phyloP scores from a whole-genome alignment of 1,140 invertebrate species.

The Diachasmimorpha longicaudata region DNA sequence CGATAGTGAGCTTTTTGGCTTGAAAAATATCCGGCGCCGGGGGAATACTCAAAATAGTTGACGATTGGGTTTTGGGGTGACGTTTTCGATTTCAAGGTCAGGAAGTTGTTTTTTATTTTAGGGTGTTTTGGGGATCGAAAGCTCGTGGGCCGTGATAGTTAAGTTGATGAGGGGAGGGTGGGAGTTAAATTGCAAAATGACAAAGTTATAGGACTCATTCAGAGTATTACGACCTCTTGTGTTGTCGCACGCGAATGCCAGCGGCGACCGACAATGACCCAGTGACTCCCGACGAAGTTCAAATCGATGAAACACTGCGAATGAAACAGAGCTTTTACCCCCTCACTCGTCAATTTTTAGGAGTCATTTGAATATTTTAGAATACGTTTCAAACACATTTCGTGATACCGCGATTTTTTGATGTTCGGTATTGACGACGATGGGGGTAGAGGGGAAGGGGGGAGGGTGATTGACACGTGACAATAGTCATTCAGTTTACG shows the following conservation, averaged over 20 bases:
- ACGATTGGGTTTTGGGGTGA: no score
- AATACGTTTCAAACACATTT: not conserved
- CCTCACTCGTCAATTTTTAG: not conserved
- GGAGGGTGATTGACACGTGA: not conserved
- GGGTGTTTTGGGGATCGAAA: no score
- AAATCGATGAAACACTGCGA: not conserved
- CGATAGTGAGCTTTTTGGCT: not conserved
- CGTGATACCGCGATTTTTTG: not conserved
- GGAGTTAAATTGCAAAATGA: no score
- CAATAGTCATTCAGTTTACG: not conserved
- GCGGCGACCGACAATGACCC: not conserved
- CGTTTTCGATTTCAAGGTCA: no score
- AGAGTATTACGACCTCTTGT: not conserved
- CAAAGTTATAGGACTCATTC: not conserved
- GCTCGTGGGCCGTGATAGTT: no score
- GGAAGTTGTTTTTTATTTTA: no score
- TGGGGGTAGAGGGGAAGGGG: not conserved
- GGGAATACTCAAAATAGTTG: no score
- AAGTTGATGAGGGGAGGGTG: no score
- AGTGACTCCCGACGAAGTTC: not conserved
- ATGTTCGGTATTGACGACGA: not conserved
- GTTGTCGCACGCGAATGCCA: not conserved
- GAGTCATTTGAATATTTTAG: not conserved
- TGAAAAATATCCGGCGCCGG: no score
- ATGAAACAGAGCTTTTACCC: not conserved